Base-by-base conservation (phyloP, 2,113 vertebrate genomes). In the Colius striatus region DNA sequence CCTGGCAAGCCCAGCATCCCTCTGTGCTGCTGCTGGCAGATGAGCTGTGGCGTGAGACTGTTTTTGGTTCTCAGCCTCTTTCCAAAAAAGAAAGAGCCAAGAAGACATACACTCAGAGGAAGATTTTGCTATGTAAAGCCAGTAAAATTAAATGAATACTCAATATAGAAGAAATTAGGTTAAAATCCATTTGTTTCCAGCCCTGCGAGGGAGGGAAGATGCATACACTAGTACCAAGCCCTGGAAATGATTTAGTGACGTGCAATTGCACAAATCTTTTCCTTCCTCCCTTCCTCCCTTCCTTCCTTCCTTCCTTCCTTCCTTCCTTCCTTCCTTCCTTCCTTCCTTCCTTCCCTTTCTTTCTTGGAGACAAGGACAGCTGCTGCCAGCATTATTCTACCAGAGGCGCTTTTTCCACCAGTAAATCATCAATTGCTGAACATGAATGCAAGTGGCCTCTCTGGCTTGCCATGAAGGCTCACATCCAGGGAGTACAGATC, bases 121-220 rank as follows among this genome's bases (percentile, higher is more conserved):
- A 80, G 53, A 55, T 48, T 93, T 74, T 67, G 34, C 65, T 83
- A 32, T 25, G 66, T 60, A 74, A 88, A 93, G 60, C 30, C 60
- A 84, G 36, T 11, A 77, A 65, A 95, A 86, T 67, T 63, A 94
- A 91, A 91, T 74, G 75, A 85, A 83, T 83, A 76, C 41, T 83
- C 82, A 74, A 13, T 62, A 54, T 16, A 58, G 34, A 48, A 81
- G 58, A 89, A 43, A 83, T 5, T 38, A 26, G 27, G 82, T 62
- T 95, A 90, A 87, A 95, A 91, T 90, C 22, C 34, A 32, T 79
- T 91, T 91, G 32, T 63, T 88, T 74, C 48, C 75, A 71, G 27
- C 34, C 16, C 51, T 55, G 68, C 17, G 61, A 70, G 22, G 38
- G 8, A 74, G 10, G 9, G 41, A 82, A 85, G 34, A 54, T 9